phyloP scores from a whole-genome alignment of 2,888 invertebrate species.

The Zonitis immaculata region DNA sequence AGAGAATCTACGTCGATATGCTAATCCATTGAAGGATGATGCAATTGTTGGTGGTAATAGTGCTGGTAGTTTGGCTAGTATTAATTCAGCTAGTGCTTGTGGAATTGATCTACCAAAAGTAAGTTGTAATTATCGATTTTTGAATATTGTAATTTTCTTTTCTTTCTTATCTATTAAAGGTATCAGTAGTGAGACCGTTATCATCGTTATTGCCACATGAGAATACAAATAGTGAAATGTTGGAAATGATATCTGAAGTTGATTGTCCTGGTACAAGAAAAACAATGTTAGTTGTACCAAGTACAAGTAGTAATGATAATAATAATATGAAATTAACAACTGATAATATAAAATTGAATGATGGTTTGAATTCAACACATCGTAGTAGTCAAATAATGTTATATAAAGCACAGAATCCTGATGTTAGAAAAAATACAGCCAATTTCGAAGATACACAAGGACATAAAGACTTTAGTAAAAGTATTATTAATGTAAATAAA shows the following conservation, averaged over 20 bases:
- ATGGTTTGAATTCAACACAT: slow-evolving; percentile 49
- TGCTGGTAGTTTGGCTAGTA: slow-evolving; percentile 39
- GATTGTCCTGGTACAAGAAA: slow-evolving; percentile 49
- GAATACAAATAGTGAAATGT: slow-evolving; percentile 56
- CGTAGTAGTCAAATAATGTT: slow-evolving; percentile 62
- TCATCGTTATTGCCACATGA: slow-evolving; percentile 49
- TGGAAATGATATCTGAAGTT: slow-evolving; percentile 59
- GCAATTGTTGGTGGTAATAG: slow-evolving; percentile 38
- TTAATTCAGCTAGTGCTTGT: slow-evolving; percentile 38
- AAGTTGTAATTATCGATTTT: slow-evolving; percentile 23
- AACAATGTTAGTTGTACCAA: slow-evolving; percentile 49
- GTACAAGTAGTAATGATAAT: slow-evolving; percentile 42
- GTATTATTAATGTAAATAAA: slow-evolving; percentile 59
- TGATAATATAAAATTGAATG: slow-evolving; percentile 34
- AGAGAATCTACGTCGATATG: slow-evolving; percentile 79
- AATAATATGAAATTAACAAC: slow-evolving; percentile 40
- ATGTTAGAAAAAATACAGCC: slow-evolving; percentile 78
- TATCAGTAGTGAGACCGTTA: slow-evolving; percentile 43
- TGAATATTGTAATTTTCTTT: not conserved
- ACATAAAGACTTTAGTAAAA: slow-evolving; percentile 73
- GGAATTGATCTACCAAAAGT: slow-evolving; percentile 49
- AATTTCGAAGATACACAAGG: slow-evolving; percentile 54
- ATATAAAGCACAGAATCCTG: slow-evolving; percentile 80
- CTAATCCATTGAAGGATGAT: slow-evolving; percentile 70
- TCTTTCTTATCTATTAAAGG: not conserved